Evolutionary conservation across 2,888 invertebrate species (phyloP).

Genomic region (Imbricaverruca yamaguchii): DNA sequence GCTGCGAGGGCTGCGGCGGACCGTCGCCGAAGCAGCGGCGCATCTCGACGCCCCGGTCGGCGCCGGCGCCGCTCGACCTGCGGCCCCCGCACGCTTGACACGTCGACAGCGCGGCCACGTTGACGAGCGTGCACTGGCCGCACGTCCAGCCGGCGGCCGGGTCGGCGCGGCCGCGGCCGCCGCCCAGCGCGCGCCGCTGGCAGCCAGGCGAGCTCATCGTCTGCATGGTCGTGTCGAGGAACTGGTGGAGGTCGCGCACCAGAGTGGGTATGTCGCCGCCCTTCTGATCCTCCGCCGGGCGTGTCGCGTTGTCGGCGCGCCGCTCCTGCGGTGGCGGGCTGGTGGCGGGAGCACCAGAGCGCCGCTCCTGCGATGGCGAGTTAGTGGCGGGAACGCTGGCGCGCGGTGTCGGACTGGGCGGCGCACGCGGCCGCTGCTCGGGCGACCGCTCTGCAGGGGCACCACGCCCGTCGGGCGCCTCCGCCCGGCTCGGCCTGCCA

Average conservation of each 20-base stretch:
- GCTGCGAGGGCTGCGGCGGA: neutral
- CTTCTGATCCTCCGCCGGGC: neutral
- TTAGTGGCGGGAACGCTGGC: too few relatives aligned
- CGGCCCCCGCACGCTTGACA: slow-evolving; percentile 22
- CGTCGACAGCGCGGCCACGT: neutral
- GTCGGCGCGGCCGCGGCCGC: slow-evolving; percentile 37
- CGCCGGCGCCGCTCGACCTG: neutral
- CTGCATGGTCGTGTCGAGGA: slow-evolving; percentile 25
- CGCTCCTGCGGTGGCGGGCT: too few relatives aligned
- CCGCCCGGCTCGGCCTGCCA: too few relatives aligned
- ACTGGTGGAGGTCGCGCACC: slow-evolving; percentile 27
- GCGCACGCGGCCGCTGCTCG: too few relatives aligned
- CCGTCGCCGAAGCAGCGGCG: neutral
- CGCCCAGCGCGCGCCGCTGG: slow-evolving; percentile 35
- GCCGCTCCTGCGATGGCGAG: too few relatives aligned
- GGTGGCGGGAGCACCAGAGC: too few relatives aligned
- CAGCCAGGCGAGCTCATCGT: slow-evolving; percentile 24
- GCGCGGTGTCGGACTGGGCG: too few relatives aligned
- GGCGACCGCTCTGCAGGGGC: too few relatives aligned
- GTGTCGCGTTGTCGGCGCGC: too few relatives aligned
- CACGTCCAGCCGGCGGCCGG: slow-evolving; percentile 33
- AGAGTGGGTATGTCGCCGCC: slow-evolving; percentile 19
- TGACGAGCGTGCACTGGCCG: slow-evolving; percentile 50
- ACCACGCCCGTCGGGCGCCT: too few relatives aligned
- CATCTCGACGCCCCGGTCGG: neutral